Base-by-base conservation (phyloP, 2,797 vertebrate species). In the Pseudomugil gertrudae region DNA sequence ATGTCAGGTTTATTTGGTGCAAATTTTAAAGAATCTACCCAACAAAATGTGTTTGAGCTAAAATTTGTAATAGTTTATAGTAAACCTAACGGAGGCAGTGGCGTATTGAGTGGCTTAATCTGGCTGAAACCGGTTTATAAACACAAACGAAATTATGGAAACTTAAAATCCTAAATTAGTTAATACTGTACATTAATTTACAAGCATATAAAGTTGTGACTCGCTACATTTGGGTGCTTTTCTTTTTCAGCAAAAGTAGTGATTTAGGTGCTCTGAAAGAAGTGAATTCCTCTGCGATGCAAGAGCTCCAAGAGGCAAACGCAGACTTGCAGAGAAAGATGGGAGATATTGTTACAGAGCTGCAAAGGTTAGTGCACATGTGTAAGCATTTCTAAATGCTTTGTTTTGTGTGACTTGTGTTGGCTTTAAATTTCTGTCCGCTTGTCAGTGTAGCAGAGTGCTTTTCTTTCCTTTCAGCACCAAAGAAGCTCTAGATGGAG, bases 311-410 rank as follows among this genome's bases (percentile, higher is more conserved):
- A 51, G 94, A 95, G 59, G 91, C 89, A 2, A 88, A 92, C 23
- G 74, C 74, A 14, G 77, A 27, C 53, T 87, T 88, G 0, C 55
- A 94, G 47, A 64, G 80, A 55, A 90, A 90, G 85, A 92, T 96
- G 38, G 92, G 60, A 43, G 80, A 93, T 15, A 52, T 91, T 51
- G 64, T 89, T 53, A 83, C 92, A 23, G 93, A 96, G 10, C 92
- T 95, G 71, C 94, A 96, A 87, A 95, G 93, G 96, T 98, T 90
- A 90, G 67, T 7, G 0, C 48, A 35, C 0, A 0, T 23, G 32
- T 36, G 26, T 69, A 45, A 5, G 63, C 13, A 3, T 56, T 59
- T 57, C 9, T 67, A 35, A 1, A 55, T 29, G 50, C 30, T 36
- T 66, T 57, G 10, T 36, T 62, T 14, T 6, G 13, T 59, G 71